phyloP scores from a whole-genome alignment of 2,113 vertebrate genomes.

The Falco punctatus region DNA sequence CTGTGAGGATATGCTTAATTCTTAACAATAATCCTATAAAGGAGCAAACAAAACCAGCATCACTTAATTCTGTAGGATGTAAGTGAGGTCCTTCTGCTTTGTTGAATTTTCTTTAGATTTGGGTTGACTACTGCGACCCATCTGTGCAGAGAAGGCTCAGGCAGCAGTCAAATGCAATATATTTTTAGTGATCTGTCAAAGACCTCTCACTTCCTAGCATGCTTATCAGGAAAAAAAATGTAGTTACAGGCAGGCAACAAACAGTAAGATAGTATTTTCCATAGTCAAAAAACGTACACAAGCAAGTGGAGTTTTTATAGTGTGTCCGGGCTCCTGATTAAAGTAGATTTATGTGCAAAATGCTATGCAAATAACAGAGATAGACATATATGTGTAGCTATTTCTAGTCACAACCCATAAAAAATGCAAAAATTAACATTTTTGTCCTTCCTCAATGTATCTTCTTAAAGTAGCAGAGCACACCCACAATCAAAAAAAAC shows the following conservation, averaged over 20 bases:
- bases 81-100: slow-evolving; percentile 30
- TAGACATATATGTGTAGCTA: accelerated
- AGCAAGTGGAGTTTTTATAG: background rate
- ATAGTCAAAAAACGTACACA: accelerated
- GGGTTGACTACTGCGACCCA: slow-evolving; percentile 15
- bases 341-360: background rate
- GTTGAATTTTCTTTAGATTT: slow-evolving; percentile 36
- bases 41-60: background rate
- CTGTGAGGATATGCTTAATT: background rate
- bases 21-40: background rate
- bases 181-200: slow-evolving; percentile 22
- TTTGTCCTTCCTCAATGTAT: background rate
- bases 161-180: slow-evolving; percentile 16
- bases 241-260: background rate
- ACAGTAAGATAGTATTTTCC: background rate
- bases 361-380: background rate
- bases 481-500: background rate
- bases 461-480: background rate
- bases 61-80: background rate
- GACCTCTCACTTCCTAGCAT: background rate
- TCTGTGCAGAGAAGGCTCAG: slow-evolving; percentile 39
- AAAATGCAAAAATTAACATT: background rate
- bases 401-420: background rate
- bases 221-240: background rate
- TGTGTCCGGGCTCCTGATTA: background rate